phyloP scores from a whole-genome alignment of 2,113 vertebrate species.

The Madoqua kirkii region DNA sequence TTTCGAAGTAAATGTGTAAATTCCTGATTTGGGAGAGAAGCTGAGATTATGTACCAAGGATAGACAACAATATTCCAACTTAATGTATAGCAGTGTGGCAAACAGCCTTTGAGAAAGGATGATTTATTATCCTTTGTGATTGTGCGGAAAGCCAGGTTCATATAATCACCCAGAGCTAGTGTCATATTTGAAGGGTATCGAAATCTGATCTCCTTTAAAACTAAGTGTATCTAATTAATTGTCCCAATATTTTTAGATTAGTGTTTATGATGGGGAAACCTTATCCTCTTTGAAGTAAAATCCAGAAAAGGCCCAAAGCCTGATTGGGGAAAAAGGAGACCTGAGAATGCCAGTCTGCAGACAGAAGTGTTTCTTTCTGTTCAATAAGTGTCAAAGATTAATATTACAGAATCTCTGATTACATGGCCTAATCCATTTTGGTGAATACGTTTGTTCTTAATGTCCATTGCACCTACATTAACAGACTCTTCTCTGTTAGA shows the following conservation, averaged over 20 bases:
- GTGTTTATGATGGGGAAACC: slow-evolving; percentile 82
- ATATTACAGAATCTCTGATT: slow-evolving; percentile 86
- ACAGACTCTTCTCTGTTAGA: slow-evolving; percentile 79
- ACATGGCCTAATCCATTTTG: slow-evolving; percentile 87
- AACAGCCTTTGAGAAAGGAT: slow-evolving; percentile 10
- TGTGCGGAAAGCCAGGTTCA: slow-evolving; percentile 61
- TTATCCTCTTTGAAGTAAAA: slow-evolving; percentile 87
- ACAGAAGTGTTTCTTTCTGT: slow-evolving; percentile 78
- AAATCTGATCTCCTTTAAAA: slow-evolving; percentile 86
- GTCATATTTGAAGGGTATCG: slow-evolving; percentile 84
- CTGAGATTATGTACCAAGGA: neutral
- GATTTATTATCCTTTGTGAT: slow-evolving; percentile 69
- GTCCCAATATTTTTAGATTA: slow-evolving; percentile 82
- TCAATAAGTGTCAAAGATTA: slow-evolving; percentile 86
- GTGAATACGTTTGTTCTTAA: slow-evolving; percentile 85
- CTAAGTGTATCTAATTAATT: slow-evolving; percentile 92
- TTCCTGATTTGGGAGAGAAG: neutral
- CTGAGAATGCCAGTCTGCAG: slow-evolving; percentile 76
- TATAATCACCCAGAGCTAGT: slow-evolving; percentile 56
- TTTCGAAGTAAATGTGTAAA: slow-evolving; percentile 36
- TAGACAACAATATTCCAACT: slow-evolving; percentile 13
- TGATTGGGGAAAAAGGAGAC: slow-evolving; percentile 61
- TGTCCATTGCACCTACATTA: slow-evolving; percentile 83
- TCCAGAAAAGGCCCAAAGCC: slow-evolving; percentile 81
- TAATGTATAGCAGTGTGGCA: neutral